phyloP scores from a whole-genome alignment of 2,888 invertebrate species.

The Aleiodes leptofemur region DNA sequence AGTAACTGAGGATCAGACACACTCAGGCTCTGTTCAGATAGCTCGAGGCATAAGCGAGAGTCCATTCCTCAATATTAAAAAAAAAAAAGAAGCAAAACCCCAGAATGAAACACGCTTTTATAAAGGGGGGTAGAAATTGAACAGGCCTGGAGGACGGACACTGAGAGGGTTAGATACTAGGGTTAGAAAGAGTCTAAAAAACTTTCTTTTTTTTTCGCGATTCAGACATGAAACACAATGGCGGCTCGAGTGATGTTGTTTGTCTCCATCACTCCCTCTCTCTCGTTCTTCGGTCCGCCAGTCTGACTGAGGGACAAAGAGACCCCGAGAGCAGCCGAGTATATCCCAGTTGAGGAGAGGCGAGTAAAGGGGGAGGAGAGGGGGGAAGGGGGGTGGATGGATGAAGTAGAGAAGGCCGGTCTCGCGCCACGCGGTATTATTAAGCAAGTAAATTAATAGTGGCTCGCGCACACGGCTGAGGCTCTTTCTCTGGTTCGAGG shows the following conservation, averaged over 20 bases:
- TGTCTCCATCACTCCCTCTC: constrained; percentile 24
- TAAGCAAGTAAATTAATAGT: constrained; percentile 75
- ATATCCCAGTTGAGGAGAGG: constrained; percentile 22
- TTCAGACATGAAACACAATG: constrained; percentile 36
- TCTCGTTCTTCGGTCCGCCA: constrained; percentile 42
- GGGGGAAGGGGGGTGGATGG: constrained; percentile 44
- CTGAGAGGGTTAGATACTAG: constrained; percentile 12
- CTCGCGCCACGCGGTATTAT: constrained; percentile 63
- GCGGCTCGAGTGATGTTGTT: background rate
- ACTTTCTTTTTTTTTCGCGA: constrained; percentile 21
- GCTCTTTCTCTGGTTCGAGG: constrained; percentile 55
- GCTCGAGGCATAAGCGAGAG: constrained; percentile 7
- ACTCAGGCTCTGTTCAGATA: background rate
- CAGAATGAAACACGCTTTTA: constrained; percentile 4
- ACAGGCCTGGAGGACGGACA: constrained; percentile 15
- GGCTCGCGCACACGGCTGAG: constrained; percentile 62
- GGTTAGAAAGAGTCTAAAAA: constrained; percentile 10
- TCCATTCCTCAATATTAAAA: constrained; percentile 16
- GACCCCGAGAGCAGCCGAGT: constrained; percentile 35
- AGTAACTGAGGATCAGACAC: constrained; percentile 31
- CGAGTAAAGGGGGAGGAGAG: too few species aligned
- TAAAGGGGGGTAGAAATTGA: constrained; percentile 18
- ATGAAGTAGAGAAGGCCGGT: constrained; percentile 50
- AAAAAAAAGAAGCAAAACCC: background rate
- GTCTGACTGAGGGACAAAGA: constrained; percentile 39